Percentiles rank a stretch among this genome's conserved stretches.
Conservation (phyloP, 2,888 invertebrate species). For the Eustalomyia histrio region DNA sequence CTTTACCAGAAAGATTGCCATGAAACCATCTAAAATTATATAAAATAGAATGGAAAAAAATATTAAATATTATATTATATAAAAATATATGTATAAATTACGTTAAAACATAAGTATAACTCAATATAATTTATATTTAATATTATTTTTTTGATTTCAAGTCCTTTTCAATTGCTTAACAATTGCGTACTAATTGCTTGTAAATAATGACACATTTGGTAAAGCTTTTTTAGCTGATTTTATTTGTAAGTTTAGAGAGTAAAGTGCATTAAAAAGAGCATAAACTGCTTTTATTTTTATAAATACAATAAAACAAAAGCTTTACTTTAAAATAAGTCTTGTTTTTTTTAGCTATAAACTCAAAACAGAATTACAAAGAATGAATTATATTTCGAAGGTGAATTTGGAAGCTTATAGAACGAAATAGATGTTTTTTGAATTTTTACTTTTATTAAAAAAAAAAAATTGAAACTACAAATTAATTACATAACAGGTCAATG, state of each 20-base stretch:
- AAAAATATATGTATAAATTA: conserved; percentile 12
- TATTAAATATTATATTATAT: neutral
- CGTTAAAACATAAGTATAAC: conserved; percentile 15
- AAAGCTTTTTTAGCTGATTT: conserved; percentile 46
- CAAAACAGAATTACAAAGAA: conserved; percentile 3
- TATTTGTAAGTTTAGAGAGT: neutral
- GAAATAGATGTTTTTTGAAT: no score
- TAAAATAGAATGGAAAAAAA: conserved; percentile 13
- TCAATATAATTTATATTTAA: neutral
- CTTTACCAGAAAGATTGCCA: conserved; percentile 94
- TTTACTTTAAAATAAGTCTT: conserved; percentile 4
- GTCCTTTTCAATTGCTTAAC: conserved; percentile 60
- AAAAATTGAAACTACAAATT: no score
- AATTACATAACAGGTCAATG: no score
- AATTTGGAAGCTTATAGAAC: no score
- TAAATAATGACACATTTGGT: conserved; percentile 38
- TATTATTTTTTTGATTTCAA: conserved; percentile 11
- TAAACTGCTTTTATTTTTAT: neutral
- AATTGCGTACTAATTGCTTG: conserved; percentile 57
- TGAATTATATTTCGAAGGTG: neutral
- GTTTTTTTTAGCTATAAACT: neutral
- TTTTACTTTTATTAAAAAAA: no score
- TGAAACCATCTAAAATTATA: conserved; percentile 90
- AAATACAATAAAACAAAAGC: conserved; percentile 21
- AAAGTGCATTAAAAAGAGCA: neutral